These are phyloP conservation scores for Chloropsis hardwickii DNA, from an alignment of 2,113 vertebrate genomes.

Conservation along the genomic window DNA sequence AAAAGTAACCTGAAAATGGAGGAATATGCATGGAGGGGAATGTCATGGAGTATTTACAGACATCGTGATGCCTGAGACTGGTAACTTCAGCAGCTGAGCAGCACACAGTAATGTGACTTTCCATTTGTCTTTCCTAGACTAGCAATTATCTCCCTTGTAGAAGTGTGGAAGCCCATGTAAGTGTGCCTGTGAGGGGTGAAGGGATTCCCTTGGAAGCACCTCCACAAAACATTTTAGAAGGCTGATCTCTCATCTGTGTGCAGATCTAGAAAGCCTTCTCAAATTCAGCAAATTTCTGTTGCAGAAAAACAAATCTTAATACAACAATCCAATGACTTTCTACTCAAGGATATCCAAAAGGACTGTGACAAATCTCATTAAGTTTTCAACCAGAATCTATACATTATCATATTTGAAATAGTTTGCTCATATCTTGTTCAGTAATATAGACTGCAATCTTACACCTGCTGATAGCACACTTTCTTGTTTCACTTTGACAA, in stretches of 20 bases:
- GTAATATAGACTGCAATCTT: background rate
- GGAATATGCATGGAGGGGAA: fast-evolving
- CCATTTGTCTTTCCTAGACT: background rate
- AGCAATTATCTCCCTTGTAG: background rate
- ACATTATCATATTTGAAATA: background rate
- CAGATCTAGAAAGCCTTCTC: background rate
- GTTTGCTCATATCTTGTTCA: background rate
- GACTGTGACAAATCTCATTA: background rate
- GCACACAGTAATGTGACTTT: background rate
- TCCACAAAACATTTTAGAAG: background rate
- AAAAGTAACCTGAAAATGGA: background rate
- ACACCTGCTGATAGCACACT: background rate
- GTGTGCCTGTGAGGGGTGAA: background rate
- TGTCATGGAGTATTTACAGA: background rate
- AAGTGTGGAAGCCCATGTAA: background rate
- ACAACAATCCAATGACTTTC: background rate
- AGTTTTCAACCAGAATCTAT: background rate
- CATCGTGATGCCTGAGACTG: fast-evolving
- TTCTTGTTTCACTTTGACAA: background rate
- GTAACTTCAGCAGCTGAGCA: background rate
- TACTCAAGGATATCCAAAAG: background rate
- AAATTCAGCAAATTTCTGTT: background rate
- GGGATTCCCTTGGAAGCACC: background rate
- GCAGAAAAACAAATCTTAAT: background rate
- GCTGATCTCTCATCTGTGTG: background rate